Evolutionary conservation across 2,797 vertebrate species (phyloP).

Genomic region (Tangara arthus): DNA sequence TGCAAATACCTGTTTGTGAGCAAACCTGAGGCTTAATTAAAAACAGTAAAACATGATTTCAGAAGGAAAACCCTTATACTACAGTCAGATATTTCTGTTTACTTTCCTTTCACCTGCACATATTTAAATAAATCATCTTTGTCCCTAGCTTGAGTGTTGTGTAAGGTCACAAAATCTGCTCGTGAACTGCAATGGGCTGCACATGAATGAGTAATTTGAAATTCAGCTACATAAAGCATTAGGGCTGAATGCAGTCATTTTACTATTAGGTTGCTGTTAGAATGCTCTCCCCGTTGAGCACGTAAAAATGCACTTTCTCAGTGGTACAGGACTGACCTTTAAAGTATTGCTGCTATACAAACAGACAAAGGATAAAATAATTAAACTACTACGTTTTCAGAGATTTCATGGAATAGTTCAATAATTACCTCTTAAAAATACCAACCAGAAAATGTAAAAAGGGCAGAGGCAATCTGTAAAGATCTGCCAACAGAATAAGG

Average conservation of each 20-base stretch:
- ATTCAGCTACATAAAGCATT: not conserved
- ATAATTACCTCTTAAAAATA: not conserved
- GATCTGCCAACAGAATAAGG: not conserved
- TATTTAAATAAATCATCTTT: not conserved
- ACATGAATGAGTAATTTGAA: not conserved
- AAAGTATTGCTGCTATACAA: not conserved
- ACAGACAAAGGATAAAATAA: not conserved
- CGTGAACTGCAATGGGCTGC: not conserved
- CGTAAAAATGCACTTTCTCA: not conserved
- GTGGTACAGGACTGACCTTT: not conserved
- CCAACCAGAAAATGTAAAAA: not conserved
- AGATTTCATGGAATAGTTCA: not conserved
- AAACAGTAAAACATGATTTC: not conserved
- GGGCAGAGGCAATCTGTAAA: not conserved
- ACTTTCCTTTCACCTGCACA: not conserved
- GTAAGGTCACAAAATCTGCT: not conserved
- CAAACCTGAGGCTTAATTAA: constrained; percentile 21
- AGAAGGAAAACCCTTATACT: not conserved
- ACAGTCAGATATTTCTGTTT: not conserved
- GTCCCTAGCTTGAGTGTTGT: not conserved
- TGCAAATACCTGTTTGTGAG: constrained; percentile 82
- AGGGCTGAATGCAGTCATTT: not conserved
- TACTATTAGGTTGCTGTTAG: not conserved
- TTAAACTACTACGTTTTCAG: not conserved
- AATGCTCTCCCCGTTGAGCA: not conserved